phyloP scores from a whole-genome alignment of 2,888 invertebrate genomes.

The Leptarthrus brevirostris region DNA sequence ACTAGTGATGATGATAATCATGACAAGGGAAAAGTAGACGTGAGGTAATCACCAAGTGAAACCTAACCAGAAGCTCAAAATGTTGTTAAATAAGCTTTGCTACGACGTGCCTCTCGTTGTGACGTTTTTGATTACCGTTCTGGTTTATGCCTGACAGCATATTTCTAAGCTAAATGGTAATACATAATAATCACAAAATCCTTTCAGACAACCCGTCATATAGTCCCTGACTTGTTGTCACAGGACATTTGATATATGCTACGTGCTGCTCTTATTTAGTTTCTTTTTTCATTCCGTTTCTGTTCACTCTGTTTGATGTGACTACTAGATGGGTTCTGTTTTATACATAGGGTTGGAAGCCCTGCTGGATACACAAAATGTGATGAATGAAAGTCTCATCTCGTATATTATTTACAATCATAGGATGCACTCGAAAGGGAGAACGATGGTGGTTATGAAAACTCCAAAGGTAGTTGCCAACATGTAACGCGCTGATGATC shows the following conservation, averaged over 20 bases:
- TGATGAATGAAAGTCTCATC: slow-evolving; percentile 49
- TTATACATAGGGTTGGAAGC: neutral
- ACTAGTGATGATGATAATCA: neutral
- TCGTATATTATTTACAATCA: slow-evolving; percentile 48
- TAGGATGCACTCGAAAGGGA: slow-evolving; percentile 23
- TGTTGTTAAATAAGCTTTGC: slow-evolving; percentile 34
- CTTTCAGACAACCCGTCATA: slow-evolving; percentile 44
- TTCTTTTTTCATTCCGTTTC: slow-evolving; percentile 32
- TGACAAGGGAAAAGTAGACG: neutral
- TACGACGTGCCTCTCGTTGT: neutral
- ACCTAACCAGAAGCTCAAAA: neutral
- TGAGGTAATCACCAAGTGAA: slow-evolving; percentile 23
- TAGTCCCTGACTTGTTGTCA: slow-evolving; percentile 45
- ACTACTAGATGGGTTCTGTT: neutral
- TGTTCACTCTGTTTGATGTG: slow-evolving; percentile 23
- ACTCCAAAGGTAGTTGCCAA: slow-evolving; percentile 24
- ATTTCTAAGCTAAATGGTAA: slow-evolving; percentile 46
- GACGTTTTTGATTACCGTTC: slow-evolving; percentile 38
- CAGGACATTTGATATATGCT: slow-evolving; percentile 49
- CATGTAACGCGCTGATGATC: slow-evolving; percentile 39
- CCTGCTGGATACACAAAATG: slow-evolving; percentile 34
- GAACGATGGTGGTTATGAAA: neutral
- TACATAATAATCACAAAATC: slow-evolving; percentile 48
- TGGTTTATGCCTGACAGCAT: slow-evolving; percentile 41
- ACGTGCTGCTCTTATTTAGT: slow-evolving; percentile 42